Evolutionary conservation across 2,113 vertebrate genomes (phyloP).

Genomic region (Crotalus helleri): DNA sequence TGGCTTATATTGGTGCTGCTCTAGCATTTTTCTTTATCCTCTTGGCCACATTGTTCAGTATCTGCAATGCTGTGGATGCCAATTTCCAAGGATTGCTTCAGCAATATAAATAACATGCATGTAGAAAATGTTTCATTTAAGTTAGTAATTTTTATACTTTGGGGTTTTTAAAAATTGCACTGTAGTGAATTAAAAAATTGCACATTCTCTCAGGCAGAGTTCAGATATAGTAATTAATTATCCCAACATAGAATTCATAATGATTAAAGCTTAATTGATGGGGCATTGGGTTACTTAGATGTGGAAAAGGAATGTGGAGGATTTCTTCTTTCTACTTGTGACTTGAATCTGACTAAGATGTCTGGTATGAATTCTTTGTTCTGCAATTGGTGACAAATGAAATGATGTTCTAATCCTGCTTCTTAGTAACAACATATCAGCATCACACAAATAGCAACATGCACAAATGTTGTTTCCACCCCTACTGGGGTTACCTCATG

Average conservation of each 20-base stretch:
- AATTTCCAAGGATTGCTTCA: conserved; percentile 52
- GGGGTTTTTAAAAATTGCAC: conserved; percentile 22
- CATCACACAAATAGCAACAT: fast-evolving
- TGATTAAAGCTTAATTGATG: conserved; percentile 63
- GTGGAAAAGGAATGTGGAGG: conserved; percentile 61
- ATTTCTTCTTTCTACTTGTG: conserved; percentile 67
- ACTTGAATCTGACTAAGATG: conserved; percentile 67
- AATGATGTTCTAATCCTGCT: conserved; percentile 38
- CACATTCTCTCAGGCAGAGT: conserved; percentile 56
- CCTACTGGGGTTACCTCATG: background rate
- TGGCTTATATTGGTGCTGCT: conserved; percentile 52
- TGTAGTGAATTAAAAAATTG: conserved; percentile 61
- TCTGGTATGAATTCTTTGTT: conserved; percentile 57
- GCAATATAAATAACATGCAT: conserved; percentile 56
- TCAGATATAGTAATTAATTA: conserved; percentile 58
- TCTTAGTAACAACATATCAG: conserved; percentile 32
- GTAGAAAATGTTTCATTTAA: conserved; percentile 51
- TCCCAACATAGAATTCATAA: conserved; percentile 61
- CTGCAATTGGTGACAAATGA: conserved; percentile 45
- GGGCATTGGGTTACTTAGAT: conserved; percentile 63
- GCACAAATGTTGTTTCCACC: conserved; percentile 12
- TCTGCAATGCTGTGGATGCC: conserved; percentile 53
- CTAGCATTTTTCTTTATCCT: conserved; percentile 53
- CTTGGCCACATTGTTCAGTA: conserved; percentile 62
- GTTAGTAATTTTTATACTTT: background rate